Percentiles rank a stretch among this genome's conserved stretches.
phyloP scores from a whole-genome alignment of 2,888 invertebrate species.

The Xestia ashworthii region DNA sequence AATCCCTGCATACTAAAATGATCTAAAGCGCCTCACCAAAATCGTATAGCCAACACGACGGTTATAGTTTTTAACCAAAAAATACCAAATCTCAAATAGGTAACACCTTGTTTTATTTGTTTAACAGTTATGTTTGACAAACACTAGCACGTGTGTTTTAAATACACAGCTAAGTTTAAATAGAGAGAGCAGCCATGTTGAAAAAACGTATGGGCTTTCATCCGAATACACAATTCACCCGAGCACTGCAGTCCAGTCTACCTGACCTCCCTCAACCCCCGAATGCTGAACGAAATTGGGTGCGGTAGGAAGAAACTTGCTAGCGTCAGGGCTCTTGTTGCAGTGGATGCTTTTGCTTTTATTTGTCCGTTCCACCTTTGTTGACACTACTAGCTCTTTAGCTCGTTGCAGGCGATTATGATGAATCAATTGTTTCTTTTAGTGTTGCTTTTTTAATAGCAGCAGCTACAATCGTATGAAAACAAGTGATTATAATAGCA shows the following conservation, averaged over 20 bases:
- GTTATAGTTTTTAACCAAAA: not conserved
- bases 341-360: constrained; percentile 65
- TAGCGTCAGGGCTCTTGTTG: constrained; percentile 57
- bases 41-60: not conserved
- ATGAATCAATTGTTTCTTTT: constrained; percentile 37
- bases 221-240: constrained; percentile 74
- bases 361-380: constrained; percentile 71
- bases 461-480: too few species aligned
- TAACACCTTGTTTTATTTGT: not conserved
- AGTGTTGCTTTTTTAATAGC: not conserved
- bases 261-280: constrained; percentile 52
- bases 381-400: constrained; percentile 72
- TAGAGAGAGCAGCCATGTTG: constrained; percentile 74
- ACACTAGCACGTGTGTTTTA: constrained; percentile 27
- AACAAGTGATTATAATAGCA: fast-evolving
- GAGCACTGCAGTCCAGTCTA: constrained; percentile 60
- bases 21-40: not conserved
- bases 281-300: constrained; percentile 25
- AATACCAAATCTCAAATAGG: not conserved
- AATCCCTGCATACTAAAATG: not conserved
- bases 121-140: not conserved
- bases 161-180: constrained; percentile 63
- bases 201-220: constrained; percentile 75
- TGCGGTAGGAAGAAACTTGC: constrained; percentile 33
- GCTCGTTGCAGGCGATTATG: constrained; percentile 53